Conservation (phyloP, 2,888 invertebrate genomes). For the Myopa tessellatipennis region DNA sequence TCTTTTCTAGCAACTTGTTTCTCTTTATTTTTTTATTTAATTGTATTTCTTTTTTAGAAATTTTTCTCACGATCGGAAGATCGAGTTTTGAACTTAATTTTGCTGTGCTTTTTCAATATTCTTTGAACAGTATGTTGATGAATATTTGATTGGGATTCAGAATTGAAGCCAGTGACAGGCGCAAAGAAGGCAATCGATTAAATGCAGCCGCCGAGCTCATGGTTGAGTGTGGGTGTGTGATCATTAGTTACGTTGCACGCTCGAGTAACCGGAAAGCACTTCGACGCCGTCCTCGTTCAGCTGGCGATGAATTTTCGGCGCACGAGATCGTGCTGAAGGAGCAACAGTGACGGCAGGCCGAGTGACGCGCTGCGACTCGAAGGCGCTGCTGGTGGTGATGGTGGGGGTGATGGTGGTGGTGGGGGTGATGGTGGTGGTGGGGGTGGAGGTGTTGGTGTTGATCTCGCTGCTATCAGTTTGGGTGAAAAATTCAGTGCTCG, state of each 20-base stretch:
- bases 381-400: not conserved
- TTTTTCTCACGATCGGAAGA: not conserved
- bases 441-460: not conserved
- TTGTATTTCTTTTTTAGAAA: too few species aligned
- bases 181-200: not conserved
- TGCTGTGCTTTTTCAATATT: not conserved
- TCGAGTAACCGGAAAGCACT: slow-evolving; percentile 61
- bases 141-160: not conserved
- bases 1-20: too few species aligned
- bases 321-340: not conserved
- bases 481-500: not conserved
- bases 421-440: not conserved
- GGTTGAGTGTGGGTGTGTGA: not conserved
- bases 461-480: not conserved
- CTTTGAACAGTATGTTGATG: not conserved
- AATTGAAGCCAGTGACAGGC: not conserved
- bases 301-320: slow-evolving; percentile 56
- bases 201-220: not conserved
- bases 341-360: too few species aligned
- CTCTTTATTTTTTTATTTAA: too few species aligned
- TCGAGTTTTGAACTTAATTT: not conserved
- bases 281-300: slow-evolving; percentile 61
- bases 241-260: slow-evolving; percentile 52
- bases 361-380: not conserved
- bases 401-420: not conserved